Conservation (phyloP, 1,140 invertebrate genomes). For the Sipha flava region DNA sequence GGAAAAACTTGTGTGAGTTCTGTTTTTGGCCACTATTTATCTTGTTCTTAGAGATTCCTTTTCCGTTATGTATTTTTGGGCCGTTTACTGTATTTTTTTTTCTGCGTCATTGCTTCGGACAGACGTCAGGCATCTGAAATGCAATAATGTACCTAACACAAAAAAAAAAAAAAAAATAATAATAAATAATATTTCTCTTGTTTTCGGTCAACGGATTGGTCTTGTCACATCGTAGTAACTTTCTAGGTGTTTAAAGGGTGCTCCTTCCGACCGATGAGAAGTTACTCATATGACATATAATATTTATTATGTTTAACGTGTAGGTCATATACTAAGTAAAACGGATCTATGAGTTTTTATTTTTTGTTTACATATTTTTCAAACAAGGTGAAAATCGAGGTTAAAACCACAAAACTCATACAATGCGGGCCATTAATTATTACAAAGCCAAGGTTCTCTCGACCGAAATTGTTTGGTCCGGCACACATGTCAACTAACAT, state of each 20-base stretch:
- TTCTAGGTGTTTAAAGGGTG: no score
- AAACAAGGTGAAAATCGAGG: conserved; percentile 15
- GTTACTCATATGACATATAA: neutral
- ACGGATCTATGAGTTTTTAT: neutral
- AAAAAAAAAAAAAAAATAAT: no score
- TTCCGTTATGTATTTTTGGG: conserved; percentile 15
- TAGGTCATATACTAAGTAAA: no score
- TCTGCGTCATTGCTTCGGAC: conserved; percentile 12
- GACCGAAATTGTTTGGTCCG: conserved; percentile 2
- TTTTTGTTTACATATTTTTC: neutral
- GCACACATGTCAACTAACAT: neutral
- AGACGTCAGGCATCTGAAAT: conserved; percentile 18
- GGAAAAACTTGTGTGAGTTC: conserved; percentile 1
- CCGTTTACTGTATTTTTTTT: conserved; percentile 19
- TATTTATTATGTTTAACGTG: neutral
- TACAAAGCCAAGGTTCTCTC: conserved; percentile 24
- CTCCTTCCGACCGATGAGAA: neutral
- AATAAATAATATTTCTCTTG: neutral
- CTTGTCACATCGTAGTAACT: neutral
- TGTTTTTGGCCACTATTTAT: conserved; percentile 31
- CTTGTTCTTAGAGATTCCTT: conserved; percentile 1
- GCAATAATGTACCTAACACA: no score
- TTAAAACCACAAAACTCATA: neutral
- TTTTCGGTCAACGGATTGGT: neutral
- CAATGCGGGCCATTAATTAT: conserved; percentile 27